Percentiles rank a stretch among this genome's conserved stretches.
These are phyloP conservation scores for Lycocerus yunnanus DNA, from an alignment of 2,888 invertebrate genomes.

Conservation along the genomic window DNA sequence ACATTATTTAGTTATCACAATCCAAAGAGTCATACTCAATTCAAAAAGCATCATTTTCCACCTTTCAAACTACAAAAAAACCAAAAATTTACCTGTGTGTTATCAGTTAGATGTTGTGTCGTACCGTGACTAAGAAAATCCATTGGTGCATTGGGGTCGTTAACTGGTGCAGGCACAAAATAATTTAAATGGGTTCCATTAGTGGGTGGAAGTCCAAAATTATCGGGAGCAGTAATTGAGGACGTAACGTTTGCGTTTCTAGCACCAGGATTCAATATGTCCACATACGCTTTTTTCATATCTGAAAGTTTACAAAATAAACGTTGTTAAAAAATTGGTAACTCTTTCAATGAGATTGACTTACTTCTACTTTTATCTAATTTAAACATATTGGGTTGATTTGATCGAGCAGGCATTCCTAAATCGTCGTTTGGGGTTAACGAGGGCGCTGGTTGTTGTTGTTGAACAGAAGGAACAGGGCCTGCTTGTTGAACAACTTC, in stretches of 20 bases:
- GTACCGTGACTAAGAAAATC: conserved; percentile 60
- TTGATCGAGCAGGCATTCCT: conserved; percentile 36
- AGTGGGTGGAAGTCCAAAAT: conserved; percentile 31
- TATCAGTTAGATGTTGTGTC: conserved; percentile 33
- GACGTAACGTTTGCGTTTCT: conserved; percentile 45
- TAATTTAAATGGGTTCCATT: conserved; percentile 56
- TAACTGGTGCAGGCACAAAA: conserved; percentile 62
- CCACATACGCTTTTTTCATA: conserved; percentile 85
- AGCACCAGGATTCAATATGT: conserved; percentile 83
- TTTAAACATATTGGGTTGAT: conserved; percentile 75
- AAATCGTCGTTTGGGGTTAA: conserved; percentile 18
- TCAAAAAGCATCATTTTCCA: background rate
- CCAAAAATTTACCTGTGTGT: conserved; percentile 44
- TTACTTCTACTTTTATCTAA: conserved; percentile 77
- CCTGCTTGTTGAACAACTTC: background rate
- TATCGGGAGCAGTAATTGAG: conserved; percentile 48
- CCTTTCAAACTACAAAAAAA: background rate
- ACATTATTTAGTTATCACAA: background rate
- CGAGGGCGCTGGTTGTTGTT: conserved; percentile 16
- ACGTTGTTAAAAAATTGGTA: background rate
- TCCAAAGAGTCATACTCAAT: background rate
- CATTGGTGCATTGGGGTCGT: conserved; percentile 61
- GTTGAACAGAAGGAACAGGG: background rate
- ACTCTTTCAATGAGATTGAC: conserved; percentile 43
- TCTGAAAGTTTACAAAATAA: conserved; percentile 59